Conservation (phyloP, 2,888 invertebrate genomes). For the Amblyjoppa proteus region DNA sequence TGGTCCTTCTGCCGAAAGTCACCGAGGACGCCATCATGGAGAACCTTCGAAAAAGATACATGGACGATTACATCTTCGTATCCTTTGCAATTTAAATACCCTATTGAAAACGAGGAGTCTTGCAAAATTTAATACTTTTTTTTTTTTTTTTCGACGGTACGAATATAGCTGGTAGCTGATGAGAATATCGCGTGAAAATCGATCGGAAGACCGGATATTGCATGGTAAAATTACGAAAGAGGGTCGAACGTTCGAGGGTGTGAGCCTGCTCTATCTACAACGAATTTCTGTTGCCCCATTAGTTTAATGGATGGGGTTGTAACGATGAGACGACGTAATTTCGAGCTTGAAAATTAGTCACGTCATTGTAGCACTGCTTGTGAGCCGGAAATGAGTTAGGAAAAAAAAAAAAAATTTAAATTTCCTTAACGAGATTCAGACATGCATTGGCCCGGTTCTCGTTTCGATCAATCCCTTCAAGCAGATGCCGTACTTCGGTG, state of each 20-base stretch:
- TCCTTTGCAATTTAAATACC: conserved; percentile 79
- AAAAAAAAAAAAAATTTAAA: conserved; percentile 3
- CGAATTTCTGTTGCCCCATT: conserved; percentile 12
- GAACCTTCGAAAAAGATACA: conserved; percentile 88
- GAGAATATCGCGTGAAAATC: conserved; percentile 14
- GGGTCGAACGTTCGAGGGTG: conserved; percentile 11
- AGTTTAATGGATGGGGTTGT: conserved; percentile 26
- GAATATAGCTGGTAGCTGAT: background rate
- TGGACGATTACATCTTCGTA: conserved; percentile 90
- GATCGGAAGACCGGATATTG: conserved; percentile 12
- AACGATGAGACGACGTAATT: conserved; percentile 8
- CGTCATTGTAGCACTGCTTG: background rate
- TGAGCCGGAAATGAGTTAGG: conserved; percentile 34
- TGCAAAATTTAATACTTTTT: background rate
- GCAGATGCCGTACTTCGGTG: conserved; percentile 88
- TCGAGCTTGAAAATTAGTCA: conserved; percentile 4
- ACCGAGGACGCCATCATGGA: conserved; percentile 88
- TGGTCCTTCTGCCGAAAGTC: conserved; percentile 89
- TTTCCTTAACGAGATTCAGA: conserved; percentile 84
- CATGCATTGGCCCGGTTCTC: conserved; percentile 89
- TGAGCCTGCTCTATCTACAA: background rate
- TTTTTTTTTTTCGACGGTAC: background rate
- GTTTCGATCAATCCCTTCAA: conserved; percentile 89
- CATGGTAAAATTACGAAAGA: conserved; percentile 8
- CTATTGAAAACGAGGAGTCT: background rate